Conservation (phyloP, 2,888 invertebrate genomes). For the Poecilobothrus nobilitatus region DNA sequence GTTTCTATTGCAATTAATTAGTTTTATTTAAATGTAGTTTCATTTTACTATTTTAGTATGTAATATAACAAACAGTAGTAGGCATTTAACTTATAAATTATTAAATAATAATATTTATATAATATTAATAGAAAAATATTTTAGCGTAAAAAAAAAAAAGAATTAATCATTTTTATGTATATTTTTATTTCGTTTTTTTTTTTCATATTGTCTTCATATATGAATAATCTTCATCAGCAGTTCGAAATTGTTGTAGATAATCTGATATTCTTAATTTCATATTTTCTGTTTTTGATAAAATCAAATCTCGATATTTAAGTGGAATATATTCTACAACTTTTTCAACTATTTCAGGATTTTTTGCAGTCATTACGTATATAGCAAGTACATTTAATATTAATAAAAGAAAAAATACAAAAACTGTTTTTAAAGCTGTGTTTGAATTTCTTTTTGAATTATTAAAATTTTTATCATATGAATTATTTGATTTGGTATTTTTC, state of each 20-base stretch:
- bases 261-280: slow-evolving; percentile 34
- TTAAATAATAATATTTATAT: no score
- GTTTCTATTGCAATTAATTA: background rate
- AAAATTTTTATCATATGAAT: slow-evolving; percentile 19
- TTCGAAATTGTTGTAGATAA: slow-evolving; percentile 39
- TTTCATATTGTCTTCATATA: slow-evolving; percentile 29
- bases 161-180: no score
- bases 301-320: slow-evolving; percentile 39
- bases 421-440: slow-evolving; percentile 34
- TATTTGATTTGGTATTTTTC: slow-evolving; percentile 22
- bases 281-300: slow-evolving; percentile 36
- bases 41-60: background rate
- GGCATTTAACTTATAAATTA: no score
- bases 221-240: slow-evolving; percentile 36
- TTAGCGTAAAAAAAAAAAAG: no score
- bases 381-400: slow-evolving; percentile 35
- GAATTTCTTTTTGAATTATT: slow-evolving; percentile 19
- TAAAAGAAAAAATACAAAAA: slow-evolving; percentile 37
- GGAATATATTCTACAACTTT: slow-evolving; percentile 38
- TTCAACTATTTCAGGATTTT: slow-evolving; percentile 41
- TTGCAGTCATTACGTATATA: slow-evolving; percentile 40
- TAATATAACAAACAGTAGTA: background rate
- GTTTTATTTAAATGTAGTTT: background rate
- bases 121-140: no score
- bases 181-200: background rate